These are phyloP conservation scores for Myrmecobius fasciatus DNA, from an alignment of 2,113 vertebrate genomes.

Conservation along the genomic window DNA sequence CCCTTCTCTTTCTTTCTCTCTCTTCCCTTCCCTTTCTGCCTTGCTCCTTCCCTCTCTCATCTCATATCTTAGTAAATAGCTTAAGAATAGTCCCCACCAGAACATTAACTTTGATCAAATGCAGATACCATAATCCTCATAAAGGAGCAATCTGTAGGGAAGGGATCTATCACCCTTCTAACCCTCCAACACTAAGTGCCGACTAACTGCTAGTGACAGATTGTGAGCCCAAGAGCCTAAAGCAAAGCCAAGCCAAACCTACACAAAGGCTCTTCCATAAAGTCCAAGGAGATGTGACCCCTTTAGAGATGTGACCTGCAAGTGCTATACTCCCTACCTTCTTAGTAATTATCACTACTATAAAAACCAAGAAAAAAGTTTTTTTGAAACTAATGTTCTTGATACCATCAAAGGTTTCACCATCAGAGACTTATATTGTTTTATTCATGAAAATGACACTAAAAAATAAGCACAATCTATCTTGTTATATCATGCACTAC, in stretches of 20 bases:
- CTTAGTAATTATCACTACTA: background rate
- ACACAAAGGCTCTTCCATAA: background rate
- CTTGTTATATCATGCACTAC: background rate
- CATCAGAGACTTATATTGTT: background rate
- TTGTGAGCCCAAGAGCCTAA: background rate
- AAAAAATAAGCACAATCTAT: background rate
- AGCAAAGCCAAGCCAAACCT: background rate
- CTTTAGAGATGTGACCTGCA: background rate
- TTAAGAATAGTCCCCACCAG: background rate
- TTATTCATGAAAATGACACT: background rate
- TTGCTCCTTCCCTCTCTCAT: too few relatives aligned
- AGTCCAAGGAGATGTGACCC: background rate
- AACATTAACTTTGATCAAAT: background rate
- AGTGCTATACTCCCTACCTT: background rate
- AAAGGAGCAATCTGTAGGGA: background rate
- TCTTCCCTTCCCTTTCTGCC: too few relatives aligned
- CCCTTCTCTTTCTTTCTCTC: too few relatives aligned
- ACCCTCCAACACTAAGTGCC: background rate
- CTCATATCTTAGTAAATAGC: background rate
- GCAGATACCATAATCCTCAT: background rate
- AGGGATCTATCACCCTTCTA: background rate
- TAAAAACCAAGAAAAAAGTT: background rate
- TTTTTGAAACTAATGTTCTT: background rate
- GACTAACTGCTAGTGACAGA: background rate
- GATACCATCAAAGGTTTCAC: background rate